Percentiles rank a stretch among this genome's conserved stretches.
phyloP scores from a whole-genome alignment of 2,888 invertebrate species.

The Ernsta delagoae region DNA sequence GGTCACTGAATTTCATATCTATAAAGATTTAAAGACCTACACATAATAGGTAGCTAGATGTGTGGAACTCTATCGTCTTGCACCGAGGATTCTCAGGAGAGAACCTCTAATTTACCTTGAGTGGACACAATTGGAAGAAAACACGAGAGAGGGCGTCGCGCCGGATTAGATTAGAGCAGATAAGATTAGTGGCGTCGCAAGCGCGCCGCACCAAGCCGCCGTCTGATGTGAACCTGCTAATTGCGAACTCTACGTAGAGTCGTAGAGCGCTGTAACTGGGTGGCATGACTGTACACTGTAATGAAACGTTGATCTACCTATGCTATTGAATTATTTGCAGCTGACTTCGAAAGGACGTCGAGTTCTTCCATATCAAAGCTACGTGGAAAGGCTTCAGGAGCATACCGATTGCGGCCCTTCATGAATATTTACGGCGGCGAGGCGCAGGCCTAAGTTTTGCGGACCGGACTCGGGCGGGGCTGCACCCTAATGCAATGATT shows the following conservation, averaged over 20 bases:
- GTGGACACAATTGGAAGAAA: slow-evolving; percentile 83
- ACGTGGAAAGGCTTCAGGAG: slow-evolving; percentile 49
- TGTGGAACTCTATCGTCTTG: slow-evolving; percentile 58
- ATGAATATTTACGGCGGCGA: slow-evolving; percentile 64
- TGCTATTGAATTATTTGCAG: no score
- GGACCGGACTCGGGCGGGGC: slow-evolving; percentile 78
- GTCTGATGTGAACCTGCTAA: slow-evolving; percentile 66
- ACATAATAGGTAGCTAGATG: no score
- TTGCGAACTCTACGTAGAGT: slow-evolving; percentile 57
- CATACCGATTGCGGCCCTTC: slow-evolving; percentile 53
- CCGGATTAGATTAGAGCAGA: slow-evolving; percentile 79
- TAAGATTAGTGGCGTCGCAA: slow-evolving; percentile 76
- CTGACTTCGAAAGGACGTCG: slow-evolving; percentile 40
- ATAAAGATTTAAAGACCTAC: no score
- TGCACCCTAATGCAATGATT: slow-evolving; percentile 85
- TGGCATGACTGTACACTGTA: not conserved
- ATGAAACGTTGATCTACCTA: no score
- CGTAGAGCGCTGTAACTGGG: slow-evolving; percentile 30
- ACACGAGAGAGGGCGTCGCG: slow-evolving; percentile 79
- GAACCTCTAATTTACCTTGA: slow-evolving; percentile 80
- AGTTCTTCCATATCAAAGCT: slow-evolving; percentile 44
- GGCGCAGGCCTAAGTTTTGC: slow-evolving; percentile 61
- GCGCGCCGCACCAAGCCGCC: slow-evolving; percentile 48
- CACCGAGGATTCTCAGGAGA: slow-evolving; percentile 70
- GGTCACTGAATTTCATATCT: no score